Base-by-base conservation (phyloP, 2,113 vertebrate species). In the Tylochromis polylepis region DNA sequence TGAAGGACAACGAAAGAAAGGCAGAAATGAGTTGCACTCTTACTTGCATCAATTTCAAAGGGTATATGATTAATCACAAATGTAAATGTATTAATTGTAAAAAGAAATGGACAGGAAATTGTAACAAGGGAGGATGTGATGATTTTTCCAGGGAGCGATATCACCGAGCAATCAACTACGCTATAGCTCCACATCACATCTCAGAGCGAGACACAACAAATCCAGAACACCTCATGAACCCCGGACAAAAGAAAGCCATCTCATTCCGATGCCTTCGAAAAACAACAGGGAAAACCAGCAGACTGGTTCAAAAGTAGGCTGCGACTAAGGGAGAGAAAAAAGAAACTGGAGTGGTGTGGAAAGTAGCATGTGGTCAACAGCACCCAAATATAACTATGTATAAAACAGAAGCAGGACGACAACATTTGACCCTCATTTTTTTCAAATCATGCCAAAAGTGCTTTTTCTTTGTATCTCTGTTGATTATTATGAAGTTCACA, bases 1-100 rank as follows among this genome's bases (percentile, higher is more conserved):
- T 93, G 88, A 95, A 93, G 90, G 92, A 89, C 84, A 79, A 55
- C 4, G 29, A 79, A 15, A 81, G 67, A 82, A 49, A 27, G 65
- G 10, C 49, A 75, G 18, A 78, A 34, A 83, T 56, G 18, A 85
- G 59, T 90, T 29, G 36, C 29, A 67, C 16, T 70, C 46, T 81
- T 20, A 70, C 16, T 51, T 77, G 70, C 43, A 77, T 77, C 16
- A 51, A 2, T 31, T 51, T 77, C 24, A 51, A 51, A 51, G 27
- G 41, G 10, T 75, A 31, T 31, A 77, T 77, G 57, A 79, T 55
- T 15, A 67, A 84, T 18, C 36, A 16, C 15, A n/a, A 36, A 72
- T 15, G 57, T 38, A 79, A 20, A 56, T 51, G 7, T 58, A 34
- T 5, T 18, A 70, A 83, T 55, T 59, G 24, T 34, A 51, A n/a